Base-by-base conservation (phyloP, 2,113 vertebrate species). In the Ceuthmochares aereus region DNA sequence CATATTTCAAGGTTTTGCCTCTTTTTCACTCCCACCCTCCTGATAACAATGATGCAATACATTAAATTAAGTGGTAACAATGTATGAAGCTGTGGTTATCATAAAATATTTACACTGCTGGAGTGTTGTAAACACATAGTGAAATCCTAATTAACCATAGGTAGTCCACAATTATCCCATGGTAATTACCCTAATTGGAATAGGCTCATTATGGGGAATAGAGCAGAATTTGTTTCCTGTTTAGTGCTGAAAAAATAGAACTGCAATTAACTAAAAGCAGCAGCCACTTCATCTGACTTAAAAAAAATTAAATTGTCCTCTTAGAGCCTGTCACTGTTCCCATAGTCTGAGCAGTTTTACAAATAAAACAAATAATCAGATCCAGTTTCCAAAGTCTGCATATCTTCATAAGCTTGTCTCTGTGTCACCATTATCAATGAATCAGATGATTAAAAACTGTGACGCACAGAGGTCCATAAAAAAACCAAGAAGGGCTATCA, bases 251-350 rank as follows among this genome's bases (percentile, higher is more conserved):
- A 93, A 49, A 74, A 92, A 66, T 20, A 74, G 86, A 96, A 89
- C 36, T 95, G 59, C 92, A 96, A 93, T 81, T 90, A 94, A 97
- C 30, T 96, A 74, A 96, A 97, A 96, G 56, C 94, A 96, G 72
- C 79, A 94, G 54, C 84, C 2, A 1, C 91, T 97, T 96, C 42
- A 88, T 84, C 72, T 25, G 45, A 93, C 70, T 74, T 93, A 66
- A 95, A 96, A 90, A 90, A 72, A 77, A 91, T 66, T 80, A 82
- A 82, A 90, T 94, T 95, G 59, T 63, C 62, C 64, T 96, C 84
- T 93, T 79, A 87, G 43, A 96, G 74, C 56, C 56, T 68, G 49
- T 89, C 94, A 90, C 78, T 81, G 30, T 77, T 95, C 69, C 87
- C 87, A 95, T 91, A 97, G 62, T 25, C 52, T 34, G 90, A 91